Base-by-base conservation (phyloP, 2,888 invertebrate species). In the Cerastis leucographa region DNA sequence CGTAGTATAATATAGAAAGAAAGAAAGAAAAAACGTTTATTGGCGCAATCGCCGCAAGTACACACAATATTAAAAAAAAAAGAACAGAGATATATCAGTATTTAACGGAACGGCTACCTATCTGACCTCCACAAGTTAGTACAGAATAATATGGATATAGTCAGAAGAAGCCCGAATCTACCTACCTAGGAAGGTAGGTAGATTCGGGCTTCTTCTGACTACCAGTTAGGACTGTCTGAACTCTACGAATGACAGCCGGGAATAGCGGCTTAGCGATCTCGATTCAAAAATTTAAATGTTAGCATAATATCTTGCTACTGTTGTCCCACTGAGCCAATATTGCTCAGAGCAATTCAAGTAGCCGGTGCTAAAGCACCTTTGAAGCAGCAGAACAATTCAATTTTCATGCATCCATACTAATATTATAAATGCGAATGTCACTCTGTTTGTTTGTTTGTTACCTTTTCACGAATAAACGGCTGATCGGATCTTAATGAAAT, bases 361-460 rank as follows among this genome's bases (percentile, higher is more conserved):
- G n/a, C 19, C 9, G 2, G n/a, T 74, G 44, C 51, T 22, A 35
- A 5, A 11, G 29, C 11, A 35, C 62, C 51, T 74, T 44, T 71
- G 49, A n/a, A 42, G 44, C 46, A 46, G 51, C 46, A 40, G 46
- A 61, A 76, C 67, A 71, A 81, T 81, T 67, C 59, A 67, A 72
- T 67, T 66, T 78, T 83, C 67, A 75, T 72, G n/a, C n/a, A n/a
- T n/a, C n/a, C n/a, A n/a, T n/a, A n/a, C n/a, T n/a, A n/a, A n/a
- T n/a, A n/a, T n/a, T n/a, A n/a, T n/a, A n/a, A n/a, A n/a, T n/a
- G n/a, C n/a, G n/a, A n/a, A n/a, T n/a, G n/a, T n/a, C n/a, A n/a
- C n/a, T n/a, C n/a, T n/a, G n/a, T n/a, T n/a, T n/a, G n/a, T n/a
- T n/a, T n/a, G n/a, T n/a, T n/a, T n/a, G n/a, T n/a, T n/a, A n/a